phyloP scores from a whole-genome alignment of 2,113 vertebrate species.

The Narcine bancroftii region DNA sequence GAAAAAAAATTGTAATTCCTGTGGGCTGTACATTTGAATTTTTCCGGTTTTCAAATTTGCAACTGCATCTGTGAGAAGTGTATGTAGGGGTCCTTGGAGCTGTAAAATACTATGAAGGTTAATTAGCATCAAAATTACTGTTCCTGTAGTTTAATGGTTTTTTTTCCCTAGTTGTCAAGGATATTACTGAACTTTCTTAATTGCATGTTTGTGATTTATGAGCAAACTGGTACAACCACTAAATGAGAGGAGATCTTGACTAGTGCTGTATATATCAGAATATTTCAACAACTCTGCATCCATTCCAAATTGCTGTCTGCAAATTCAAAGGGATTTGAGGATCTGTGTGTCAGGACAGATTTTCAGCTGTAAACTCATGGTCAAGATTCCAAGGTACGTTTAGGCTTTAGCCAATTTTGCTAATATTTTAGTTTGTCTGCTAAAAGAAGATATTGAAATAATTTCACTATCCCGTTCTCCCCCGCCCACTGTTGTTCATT shows the following conservation, averaged over 20 bases:
- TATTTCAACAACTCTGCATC: not conserved
- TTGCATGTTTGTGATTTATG: not conserved
- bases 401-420: too few species aligned
- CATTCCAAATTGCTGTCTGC: not conserved
- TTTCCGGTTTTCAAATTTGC: not conserved
- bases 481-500: not conserved
- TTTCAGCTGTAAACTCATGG: not conserved
- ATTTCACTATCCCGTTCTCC: not conserved
- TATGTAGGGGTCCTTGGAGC: not conserved
- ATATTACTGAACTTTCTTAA: not conserved
- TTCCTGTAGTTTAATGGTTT: not conserved
- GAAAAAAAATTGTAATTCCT: not conserved
- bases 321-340: not conserved
- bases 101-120: not conserved
- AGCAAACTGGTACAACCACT: not conserved
- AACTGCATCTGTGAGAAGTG: not conserved
- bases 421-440: not conserved
- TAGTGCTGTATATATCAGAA: not conserved
- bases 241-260: not conserved
- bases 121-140: constrained; percentile 9
- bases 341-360: not conserved
- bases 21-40: not conserved
- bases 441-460: not conserved
- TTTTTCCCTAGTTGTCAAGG: not conserved
- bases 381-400: not conserved